These are phyloP conservation scores for Enteromius afrohamiltoni DNA, from an alignment of 2,797 vertebrate species.

Conservation along the genomic window DNA sequence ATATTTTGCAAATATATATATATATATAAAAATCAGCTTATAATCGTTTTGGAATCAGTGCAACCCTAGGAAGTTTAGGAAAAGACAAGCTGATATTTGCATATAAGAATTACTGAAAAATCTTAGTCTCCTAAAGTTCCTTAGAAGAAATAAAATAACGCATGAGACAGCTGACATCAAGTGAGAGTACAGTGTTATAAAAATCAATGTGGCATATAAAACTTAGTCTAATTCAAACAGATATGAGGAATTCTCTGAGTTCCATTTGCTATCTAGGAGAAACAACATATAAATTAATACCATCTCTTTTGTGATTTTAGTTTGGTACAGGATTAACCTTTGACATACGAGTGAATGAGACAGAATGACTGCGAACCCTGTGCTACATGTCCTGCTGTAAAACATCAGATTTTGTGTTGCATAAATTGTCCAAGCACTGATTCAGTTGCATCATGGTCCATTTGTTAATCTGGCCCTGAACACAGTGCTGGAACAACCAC, in stretches of 20 bases:
- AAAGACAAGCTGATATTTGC: not conserved
- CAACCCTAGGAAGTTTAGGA: not conserved
- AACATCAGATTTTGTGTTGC: constrained; percentile 42
- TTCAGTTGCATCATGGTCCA: constrained; percentile 28
- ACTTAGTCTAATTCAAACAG: not conserved
- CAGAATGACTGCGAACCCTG: constrained; percentile 7
- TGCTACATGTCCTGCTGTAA: not conserved
- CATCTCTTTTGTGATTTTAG: constrained; percentile 3
- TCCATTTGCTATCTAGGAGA: not conserved
- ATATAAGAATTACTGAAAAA: not conserved
- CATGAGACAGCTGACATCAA: not conserved
- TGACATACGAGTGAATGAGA: constrained; percentile 38
- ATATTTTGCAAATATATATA: not conserved
- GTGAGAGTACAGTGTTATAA: not conserved
- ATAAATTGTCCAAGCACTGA: constrained; percentile 22
- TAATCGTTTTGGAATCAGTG: not conserved
- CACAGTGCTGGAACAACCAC: constrained; percentile 1
- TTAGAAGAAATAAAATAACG: not conserved
- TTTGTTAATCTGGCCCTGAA: constrained; percentile 37
- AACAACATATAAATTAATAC: constrained; percentile 8
- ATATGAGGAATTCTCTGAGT: not conserved
- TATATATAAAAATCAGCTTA: not conserved
- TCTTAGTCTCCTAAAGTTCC: not conserved
- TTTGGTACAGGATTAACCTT: constrained; percentile 27
- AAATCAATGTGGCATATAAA: not conserved